Percentiles rank a stretch among this genome's conserved stretches.
These are phyloP conservation scores for Heliconius cydno DNA, from an alignment of 2,888 invertebrate genomes.

Conservation along the genomic window DNA sequence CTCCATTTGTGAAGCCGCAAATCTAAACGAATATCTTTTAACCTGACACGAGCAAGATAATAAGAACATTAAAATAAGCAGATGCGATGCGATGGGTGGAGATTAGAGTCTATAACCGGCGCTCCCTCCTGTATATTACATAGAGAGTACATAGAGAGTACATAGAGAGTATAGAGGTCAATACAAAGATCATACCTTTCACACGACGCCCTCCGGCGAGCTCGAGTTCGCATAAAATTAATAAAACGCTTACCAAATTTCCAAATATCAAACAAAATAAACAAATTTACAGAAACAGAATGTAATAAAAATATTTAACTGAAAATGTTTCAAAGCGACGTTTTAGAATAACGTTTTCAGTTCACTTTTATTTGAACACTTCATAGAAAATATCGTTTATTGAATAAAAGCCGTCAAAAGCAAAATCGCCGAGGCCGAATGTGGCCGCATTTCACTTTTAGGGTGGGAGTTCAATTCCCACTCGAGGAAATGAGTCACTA, in stretches of 20 bases:
- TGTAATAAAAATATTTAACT: constrained; percentile 15
- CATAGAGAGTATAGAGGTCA: not conserved
- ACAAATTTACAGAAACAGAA: constrained; percentile 7
- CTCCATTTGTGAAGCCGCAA: too few species aligned
- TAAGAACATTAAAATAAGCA: not conserved
- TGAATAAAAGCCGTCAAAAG: not conserved
- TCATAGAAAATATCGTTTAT: constrained; percentile 4
- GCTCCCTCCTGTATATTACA: not conserved
- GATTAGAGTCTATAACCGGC: too few species aligned
- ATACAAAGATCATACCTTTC: not conserved
- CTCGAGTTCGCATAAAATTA: constrained; percentile 4
- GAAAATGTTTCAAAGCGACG: constrained; percentile 3
- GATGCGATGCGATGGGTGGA: not conserved
- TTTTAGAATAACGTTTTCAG: constrained; percentile 1
- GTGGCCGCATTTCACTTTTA: not conserved
- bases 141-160: too few species aligned
- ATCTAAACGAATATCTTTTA: too few species aligned
- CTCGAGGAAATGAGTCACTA: not conserved
- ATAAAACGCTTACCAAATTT: constrained; percentile 14
- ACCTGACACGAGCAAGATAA: not conserved
- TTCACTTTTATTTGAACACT: not conserved
- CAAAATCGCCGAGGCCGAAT: not conserved
- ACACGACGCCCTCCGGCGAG: not conserved
- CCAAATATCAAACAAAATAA: constrained; percentile 18
- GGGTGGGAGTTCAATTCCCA: not conserved